Evolutionary conservation across 2,797 vertebrate species (phyloP).

Genomic region (Echeneis naucrates): DNA sequence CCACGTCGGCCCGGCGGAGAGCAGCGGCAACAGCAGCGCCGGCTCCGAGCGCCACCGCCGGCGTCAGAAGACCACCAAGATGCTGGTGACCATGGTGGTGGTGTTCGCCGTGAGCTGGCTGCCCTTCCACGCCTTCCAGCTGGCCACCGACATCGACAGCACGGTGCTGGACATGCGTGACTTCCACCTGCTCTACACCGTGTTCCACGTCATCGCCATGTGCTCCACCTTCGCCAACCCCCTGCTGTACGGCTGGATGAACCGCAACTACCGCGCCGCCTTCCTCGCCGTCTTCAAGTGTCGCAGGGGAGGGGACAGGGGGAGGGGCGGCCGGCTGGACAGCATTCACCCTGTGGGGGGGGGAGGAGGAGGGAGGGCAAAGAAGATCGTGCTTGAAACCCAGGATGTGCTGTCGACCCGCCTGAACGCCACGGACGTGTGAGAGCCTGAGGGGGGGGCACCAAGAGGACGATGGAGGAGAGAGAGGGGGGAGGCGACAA

Average conservation of each 20-base stretch:
- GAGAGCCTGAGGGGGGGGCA: conserved; percentile 14
- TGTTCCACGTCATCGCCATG: conserved; percentile 96
- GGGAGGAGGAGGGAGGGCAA: conserved; percentile 41
- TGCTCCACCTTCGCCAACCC: conserved; percentile 96
- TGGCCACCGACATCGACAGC: conserved; percentile 93
- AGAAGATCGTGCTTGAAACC: conserved; percentile 66
- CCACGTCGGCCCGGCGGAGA: conserved; percentile 89
- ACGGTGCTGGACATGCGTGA: conserved; percentile 89
- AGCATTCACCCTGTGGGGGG: conserved; percentile 58
- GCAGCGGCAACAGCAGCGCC: conserved; percentile 82
- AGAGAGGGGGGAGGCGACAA: not conserved
- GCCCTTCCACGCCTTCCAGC: conserved; percentile 94
- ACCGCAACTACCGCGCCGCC: conserved; percentile 92
- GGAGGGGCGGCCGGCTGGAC: conserved; percentile 56
- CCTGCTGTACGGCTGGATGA: conserved; percentile 98
- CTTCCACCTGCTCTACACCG: conserved; percentile 94
- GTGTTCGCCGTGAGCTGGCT: conserved; percentile 96
- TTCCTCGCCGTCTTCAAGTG: conserved; percentile 91
- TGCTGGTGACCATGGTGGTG: conserved; percentile 93
- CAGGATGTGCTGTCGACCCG: conserved; percentile 68
- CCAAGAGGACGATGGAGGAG: not conserved
- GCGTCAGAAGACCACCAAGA: conserved; percentile 93
- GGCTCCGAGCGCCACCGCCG: conserved; percentile 88
- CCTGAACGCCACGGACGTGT: conserved; percentile 81
- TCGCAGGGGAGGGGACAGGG: conserved; percentile 58